Percentiles rank a stretch among this genome's conserved stretches.
Evolutionary conservation across 2,797 vertebrate species (phyloP).

Genomic region (Esox masquinongy): DNA sequence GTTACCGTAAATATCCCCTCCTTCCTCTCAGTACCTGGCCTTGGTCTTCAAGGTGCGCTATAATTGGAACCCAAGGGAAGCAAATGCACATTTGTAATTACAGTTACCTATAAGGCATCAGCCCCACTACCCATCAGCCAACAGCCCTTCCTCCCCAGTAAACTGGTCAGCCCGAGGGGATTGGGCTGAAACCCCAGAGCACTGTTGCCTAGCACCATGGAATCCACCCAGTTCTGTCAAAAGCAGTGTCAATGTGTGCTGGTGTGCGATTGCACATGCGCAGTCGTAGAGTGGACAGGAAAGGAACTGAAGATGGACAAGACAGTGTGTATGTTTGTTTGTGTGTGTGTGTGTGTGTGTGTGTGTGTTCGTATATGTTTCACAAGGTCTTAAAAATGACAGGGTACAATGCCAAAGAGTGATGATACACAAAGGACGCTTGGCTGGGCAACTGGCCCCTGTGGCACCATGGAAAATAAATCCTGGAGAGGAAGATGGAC

Average conservation of each 20-base stretch:
- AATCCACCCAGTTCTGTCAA: constrained; percentile 32
- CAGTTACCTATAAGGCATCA: neutral
- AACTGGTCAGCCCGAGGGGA: neutral
- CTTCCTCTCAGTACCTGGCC: constrained; percentile 6
- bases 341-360: constrained; percentile 6
- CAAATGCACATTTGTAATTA: neutral
- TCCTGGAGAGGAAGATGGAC: neutral
- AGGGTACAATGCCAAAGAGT: neutral
- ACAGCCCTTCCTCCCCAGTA: neutral
- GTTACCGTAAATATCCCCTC: neutral
- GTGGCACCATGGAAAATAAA: neutral
- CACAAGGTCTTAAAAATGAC: neutral
- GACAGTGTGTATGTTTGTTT: neutral
- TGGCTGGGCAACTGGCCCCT: neutral
- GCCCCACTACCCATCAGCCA: neutral
- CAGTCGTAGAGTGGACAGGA: neutral
- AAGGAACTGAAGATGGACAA: neutral
- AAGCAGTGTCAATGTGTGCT: neutral
- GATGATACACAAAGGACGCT: neutral
- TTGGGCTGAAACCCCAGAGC: neutral
- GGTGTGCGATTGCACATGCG: neutral
- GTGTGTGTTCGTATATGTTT: neutral
- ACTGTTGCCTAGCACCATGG: constrained; percentile 19
- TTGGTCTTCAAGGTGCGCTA: neutral
- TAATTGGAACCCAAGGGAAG: constrained; percentile 7